phyloP scores from a whole-genome alignment of 2,888 invertebrate species.

The Ichneumon xanthorius region DNA sequence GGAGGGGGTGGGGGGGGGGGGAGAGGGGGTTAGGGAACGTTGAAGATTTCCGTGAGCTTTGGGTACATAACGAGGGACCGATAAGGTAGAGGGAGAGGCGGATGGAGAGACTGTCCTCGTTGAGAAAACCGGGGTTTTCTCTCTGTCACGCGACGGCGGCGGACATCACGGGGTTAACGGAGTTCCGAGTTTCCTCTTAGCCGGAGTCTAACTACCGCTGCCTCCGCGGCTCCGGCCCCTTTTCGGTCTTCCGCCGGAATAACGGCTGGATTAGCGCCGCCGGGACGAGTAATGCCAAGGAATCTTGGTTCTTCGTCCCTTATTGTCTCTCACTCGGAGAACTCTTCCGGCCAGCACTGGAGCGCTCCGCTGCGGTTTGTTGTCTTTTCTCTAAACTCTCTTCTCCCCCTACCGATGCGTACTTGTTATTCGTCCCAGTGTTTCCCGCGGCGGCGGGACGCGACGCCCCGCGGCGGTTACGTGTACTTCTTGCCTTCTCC shows the following conservation, averaged over 20 bases:
- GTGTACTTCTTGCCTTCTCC: conserved; percentile 23
- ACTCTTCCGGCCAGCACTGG: background rate
- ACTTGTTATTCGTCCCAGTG: conserved; percentile 29
- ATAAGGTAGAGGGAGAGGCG: conserved; percentile 38
- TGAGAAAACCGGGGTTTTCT: conserved; percentile 9
- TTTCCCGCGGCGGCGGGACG: background rate
- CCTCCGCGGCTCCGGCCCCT: conserved; percentile 15
- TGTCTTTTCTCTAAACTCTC: conserved; percentile 6
- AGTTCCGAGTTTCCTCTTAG: conserved; percentile 55
- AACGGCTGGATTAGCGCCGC: conserved; percentile 58
- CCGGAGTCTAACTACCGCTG: conserved; percentile 8
- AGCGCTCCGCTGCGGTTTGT: background rate
- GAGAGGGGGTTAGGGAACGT: background rate
- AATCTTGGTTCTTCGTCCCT: conserved; percentile 16
- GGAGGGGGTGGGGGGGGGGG: background rate
- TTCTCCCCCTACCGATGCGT: background rate
- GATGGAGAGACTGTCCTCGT: background rate
- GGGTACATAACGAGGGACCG: conserved; percentile 58
- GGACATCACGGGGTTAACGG: conserved; percentile 45
- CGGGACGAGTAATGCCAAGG: conserved; percentile 52
- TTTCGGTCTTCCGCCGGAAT: conserved; percentile 44
- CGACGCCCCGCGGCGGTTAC: conserved; percentile 22
- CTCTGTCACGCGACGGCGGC: conserved; percentile 29
- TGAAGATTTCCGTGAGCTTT: conserved; percentile 48
- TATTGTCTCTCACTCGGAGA: background rate